Conservation (phyloP, 2,113 vertebrate species). For the Rhinolophus ferrumequinum region DNA sequence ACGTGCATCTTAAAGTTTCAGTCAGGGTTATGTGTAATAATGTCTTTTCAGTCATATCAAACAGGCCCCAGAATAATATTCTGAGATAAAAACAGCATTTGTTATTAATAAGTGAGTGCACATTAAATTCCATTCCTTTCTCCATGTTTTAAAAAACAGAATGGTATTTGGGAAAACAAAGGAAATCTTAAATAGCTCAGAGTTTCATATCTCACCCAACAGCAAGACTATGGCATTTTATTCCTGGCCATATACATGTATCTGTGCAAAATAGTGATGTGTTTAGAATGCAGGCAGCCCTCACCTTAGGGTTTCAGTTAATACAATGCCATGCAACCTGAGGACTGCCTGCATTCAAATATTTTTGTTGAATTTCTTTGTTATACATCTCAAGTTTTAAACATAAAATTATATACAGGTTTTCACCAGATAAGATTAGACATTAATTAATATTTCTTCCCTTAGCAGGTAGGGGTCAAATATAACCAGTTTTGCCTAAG, state of each 20-base stretch:
- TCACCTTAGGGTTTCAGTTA: not conserved
- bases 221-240: not conserved
- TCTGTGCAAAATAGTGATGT: not conserved
- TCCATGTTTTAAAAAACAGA: conserved; percentile 53
- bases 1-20: conserved; percentile 70
- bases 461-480: not conserved
- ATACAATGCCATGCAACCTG: fast-evolving
- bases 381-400: not conserved
- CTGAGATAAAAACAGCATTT: conserved; percentile 53
- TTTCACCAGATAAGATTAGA: not conserved
- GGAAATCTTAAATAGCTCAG: not conserved
- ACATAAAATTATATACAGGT: not conserved
- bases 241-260: not conserved
- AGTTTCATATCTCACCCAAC: not conserved
- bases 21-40: conserved; percentile 49
- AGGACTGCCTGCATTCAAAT: not conserved
- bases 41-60: conserved; percentile 54
- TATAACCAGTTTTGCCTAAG: not conserved
- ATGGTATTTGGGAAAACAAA: conserved; percentile 27
- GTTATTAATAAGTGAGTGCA: conserved; percentile 40
- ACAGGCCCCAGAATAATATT: conserved; percentile 46
- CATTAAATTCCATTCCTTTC: conserved; percentile 44
- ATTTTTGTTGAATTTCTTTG: not conserved
- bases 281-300: not conserved
- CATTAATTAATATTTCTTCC: not conserved